Base-by-base conservation (phyloP, 92 coral and sea anemone species). In the Palythoa grandis region DNA sequence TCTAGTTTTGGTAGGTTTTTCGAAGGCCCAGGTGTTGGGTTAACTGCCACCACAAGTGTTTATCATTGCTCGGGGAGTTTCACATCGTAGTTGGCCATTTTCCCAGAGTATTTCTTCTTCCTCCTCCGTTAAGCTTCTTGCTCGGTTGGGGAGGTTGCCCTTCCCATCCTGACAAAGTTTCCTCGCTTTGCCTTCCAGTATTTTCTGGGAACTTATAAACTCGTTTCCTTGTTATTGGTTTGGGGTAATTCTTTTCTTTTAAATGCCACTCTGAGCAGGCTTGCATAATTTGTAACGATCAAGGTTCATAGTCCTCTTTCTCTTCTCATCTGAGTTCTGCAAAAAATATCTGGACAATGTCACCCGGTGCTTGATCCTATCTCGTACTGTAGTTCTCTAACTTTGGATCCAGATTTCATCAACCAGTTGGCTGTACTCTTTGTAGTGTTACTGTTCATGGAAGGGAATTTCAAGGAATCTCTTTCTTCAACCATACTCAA, bases 1-100 rank as follows among this genome's bases (percentile, higher is more conserved):
- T 52, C 91, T 19, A 52, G 91, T 67, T 83, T 88, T 89, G 9
- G 92, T 89, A n/a, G 92, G 88, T n/a, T n/a, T n/a, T n/a, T n/a
- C n/a, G n/a, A n/a, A n/a, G n/a, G n/a, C n/a, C n/a, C n/a, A n/a
- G n/a, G n/a, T n/a, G n/a, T n/a, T n/a, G n/a, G n/a, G n/a, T n/a
- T n/a, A n/a, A n/a, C n/a, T n/a, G n/a, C n/a, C n/a, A n/a, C n/a
- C n/a, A n/a, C n/a, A n/a, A n/a, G n/a, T n/a, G n/a, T n/a, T n/a
- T n/a, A n/a, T n/a, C n/a, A n/a, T n/a, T n/a, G n/a, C n/a, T n/a
- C n/a, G n/a, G n/a, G n/a, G n/a, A n/a, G n/a, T n/a, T n/a, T n/a
- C n/a, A n/a, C n/a, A n/a, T n/a, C n/a, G n/a, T 29, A 29, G 35
- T 1, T 29, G 35, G 35, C 35, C 35, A 29, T 29, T 29, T 29